A percentile compares a stretch with the other conserved stretches of the same genome.
These are phyloP conservation scores for rat (Rattus norvegicus) DNA, from an alignment of 2,113 vertebrate species.

Conservation along the genomic window DNA sequence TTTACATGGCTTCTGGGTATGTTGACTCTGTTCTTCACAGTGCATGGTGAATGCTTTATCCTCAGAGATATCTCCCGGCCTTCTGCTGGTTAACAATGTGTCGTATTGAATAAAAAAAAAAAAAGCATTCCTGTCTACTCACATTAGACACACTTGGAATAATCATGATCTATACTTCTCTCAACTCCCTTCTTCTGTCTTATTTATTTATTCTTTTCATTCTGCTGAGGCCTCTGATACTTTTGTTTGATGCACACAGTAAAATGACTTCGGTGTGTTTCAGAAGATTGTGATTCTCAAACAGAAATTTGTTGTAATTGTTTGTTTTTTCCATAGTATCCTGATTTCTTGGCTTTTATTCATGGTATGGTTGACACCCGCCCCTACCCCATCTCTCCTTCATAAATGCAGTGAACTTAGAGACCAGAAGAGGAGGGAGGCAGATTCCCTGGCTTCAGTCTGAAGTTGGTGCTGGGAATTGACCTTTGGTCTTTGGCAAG, in stretches of 20 bases:
- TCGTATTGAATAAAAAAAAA: not conserved
- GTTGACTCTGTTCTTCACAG: not conserved
- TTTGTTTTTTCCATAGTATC: too few relatives aligned
- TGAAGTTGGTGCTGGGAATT: not conserved
- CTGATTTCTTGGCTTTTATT: slow-evolving; percentile 13
- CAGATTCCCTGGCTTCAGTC: not conserved
- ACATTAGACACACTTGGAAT: not conserved
- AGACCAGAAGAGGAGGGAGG: not conserved
- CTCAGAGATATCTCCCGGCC: not conserved
- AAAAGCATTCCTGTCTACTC: not conserved
- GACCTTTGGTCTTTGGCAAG: not conserved
- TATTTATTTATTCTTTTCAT: not conserved
- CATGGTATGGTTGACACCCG: not conserved
- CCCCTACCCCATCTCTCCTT: not conserved
- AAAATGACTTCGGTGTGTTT: not conserved
- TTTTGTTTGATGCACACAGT: not conserved
- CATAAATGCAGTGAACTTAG: not conserved
- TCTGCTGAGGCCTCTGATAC: not conserved
- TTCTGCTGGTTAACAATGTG: not conserved
- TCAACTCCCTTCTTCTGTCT: not conserved
- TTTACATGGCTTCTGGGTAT: not conserved
- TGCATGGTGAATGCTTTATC: not conserved
- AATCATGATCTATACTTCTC: not conserved
- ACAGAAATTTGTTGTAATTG: not conserved
- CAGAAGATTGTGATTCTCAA: not conserved